phyloP scores from a whole-genome alignment of 2,888 invertebrate species.

The Tridacna gigas region DNA sequence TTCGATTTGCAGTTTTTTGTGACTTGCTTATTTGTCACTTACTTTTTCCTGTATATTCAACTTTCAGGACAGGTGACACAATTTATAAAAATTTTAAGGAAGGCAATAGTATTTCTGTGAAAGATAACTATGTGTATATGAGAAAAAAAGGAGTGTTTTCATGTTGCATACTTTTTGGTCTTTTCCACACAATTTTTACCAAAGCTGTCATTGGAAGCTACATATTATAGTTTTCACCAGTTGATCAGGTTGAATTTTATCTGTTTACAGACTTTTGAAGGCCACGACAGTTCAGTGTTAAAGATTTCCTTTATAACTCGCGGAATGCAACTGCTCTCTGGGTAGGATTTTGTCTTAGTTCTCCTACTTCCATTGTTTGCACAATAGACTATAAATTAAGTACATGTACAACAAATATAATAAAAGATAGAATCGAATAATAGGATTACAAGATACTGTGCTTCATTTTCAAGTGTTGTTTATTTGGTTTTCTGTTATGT shows the following conservation, averaged over 20 bases:
- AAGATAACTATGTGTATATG: too few relatives aligned
- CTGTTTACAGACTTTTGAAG: slow-evolving; percentile 90
- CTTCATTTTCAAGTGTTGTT: too few relatives aligned
- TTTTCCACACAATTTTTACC: background rate
- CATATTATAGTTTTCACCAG: too few relatives aligned
- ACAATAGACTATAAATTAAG: too few relatives aligned
- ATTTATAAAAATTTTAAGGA: background rate
- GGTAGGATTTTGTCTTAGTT: slow-evolving; percentile 72
- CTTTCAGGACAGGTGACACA: background rate
- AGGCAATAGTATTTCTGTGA: background rate
- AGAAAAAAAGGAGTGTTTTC: too few relatives aligned
- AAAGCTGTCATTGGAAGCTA: too few relatives aligned
- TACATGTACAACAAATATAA: too few relatives aligned
- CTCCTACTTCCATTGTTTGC: too few relatives aligned
- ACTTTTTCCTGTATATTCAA: background rate
- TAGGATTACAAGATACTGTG: too few relatives aligned
- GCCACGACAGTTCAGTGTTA: slow-evolving; percentile 95
- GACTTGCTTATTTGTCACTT: background rate
- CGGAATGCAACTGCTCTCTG: slow-evolving; percentile 94
- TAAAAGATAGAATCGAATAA: too few relatives aligned
- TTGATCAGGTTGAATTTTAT: background rate
- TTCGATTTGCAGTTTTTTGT: too few relatives aligned
- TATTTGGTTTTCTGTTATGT: too few relatives aligned
- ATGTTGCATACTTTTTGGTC: background rate
- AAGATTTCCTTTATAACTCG: slow-evolving; percentile 92